Percentiles rank a stretch among this genome's conserved stretches.
phyloP scores from a whole-genome alignment of 2,888 invertebrate genomes.

The Rhabditoides inermis region DNA sequence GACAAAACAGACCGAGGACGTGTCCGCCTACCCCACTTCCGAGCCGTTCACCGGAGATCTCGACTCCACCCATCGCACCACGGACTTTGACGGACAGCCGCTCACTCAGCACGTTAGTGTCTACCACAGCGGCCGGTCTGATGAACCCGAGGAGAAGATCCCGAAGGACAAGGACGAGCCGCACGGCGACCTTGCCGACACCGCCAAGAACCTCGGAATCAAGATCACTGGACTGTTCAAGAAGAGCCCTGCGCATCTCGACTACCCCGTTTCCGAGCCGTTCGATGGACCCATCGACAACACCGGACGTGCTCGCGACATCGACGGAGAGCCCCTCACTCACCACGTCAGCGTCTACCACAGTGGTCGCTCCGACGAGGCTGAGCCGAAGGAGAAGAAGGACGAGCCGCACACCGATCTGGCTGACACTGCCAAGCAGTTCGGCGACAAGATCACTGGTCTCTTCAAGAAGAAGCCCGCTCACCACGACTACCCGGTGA shows the following conservation, averaged over 20 bases:
- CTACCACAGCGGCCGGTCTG: too few relatives aligned
- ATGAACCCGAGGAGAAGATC: slow-evolving; percentile 8
- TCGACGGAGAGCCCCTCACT: slow-evolving; percentile 19
- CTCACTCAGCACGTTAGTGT: slow-evolving; percentile 15
- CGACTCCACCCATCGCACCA: neutral
- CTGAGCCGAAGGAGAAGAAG: neutral
- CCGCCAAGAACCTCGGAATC: too few relatives aligned
- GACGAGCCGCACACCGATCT: neutral
- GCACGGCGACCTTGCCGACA: too few relatives aligned
- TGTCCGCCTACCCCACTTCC: too few relatives aligned
- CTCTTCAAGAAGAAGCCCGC: slow-evolving; percentile 19
- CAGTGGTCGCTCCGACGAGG: slow-evolving; percentile 17
- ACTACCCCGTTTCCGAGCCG: slow-evolving; percentile 26
- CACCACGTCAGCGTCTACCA: slow-evolving; percentile 25
- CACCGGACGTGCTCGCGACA: slow-evolving; percentile 13
- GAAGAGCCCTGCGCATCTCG: slow-evolving; percentile 17
- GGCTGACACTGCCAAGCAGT: neutral
- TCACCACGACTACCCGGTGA: slow-evolving; percentile 29
- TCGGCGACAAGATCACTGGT: slow-evolving; percentile 8
- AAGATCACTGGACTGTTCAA: too few relatives aligned
- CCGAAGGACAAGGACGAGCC: too few relatives aligned
- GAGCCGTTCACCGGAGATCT: slow-evolving; percentile 18
- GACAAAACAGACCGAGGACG: too few relatives aligned
- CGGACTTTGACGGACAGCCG: slow-evolving; percentile 11
- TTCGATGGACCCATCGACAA: slow-evolving; percentile 22